Evolutionary conservation across 2,888 invertebrate genomes (phyloP).

Genomic region (Acanthosepion lycidas): DNA sequence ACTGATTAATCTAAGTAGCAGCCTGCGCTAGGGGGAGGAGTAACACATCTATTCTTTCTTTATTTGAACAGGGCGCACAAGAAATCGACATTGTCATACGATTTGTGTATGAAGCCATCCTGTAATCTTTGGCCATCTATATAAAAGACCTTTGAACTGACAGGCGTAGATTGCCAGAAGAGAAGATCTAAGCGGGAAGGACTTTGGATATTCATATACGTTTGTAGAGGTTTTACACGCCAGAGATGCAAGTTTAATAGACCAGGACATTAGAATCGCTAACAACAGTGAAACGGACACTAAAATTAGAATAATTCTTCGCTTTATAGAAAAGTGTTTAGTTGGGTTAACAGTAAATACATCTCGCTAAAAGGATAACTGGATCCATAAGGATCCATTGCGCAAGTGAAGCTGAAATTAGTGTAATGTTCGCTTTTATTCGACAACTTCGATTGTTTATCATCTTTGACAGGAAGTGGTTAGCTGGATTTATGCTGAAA

Average conservation of each 20-base stretch:
- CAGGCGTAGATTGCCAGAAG: not conserved
- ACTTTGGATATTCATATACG: not conserved
- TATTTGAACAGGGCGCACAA: not conserved
- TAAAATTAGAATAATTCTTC: slow-evolving; percentile 11
- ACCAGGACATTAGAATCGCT: not conserved
- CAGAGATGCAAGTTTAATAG: not conserved
- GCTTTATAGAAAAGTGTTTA: not conserved
- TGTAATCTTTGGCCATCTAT: slow-evolving; percentile 15
- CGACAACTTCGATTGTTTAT: no score
- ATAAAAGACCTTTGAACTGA: slow-evolving; percentile 21
- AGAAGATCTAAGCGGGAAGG: not conserved
- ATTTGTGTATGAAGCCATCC: not conserved
- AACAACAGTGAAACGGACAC: not conserved
- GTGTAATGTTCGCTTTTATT: not conserved
- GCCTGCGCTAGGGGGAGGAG: not conserved
- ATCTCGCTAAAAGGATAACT: not conserved
- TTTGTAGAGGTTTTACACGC: not conserved
- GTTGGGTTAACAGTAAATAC: not conserved
- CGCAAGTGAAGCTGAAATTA: not conserved
- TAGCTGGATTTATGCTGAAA: no score
- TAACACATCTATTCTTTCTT: not conserved
- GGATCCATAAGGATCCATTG: not conserved
- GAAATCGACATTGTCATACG: not conserved
- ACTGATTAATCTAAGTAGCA: not conserved
- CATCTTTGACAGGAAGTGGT: no score